Conservation (phyloP, 2,113 vertebrate species). For the Elaphurus davidianus region DNA sequence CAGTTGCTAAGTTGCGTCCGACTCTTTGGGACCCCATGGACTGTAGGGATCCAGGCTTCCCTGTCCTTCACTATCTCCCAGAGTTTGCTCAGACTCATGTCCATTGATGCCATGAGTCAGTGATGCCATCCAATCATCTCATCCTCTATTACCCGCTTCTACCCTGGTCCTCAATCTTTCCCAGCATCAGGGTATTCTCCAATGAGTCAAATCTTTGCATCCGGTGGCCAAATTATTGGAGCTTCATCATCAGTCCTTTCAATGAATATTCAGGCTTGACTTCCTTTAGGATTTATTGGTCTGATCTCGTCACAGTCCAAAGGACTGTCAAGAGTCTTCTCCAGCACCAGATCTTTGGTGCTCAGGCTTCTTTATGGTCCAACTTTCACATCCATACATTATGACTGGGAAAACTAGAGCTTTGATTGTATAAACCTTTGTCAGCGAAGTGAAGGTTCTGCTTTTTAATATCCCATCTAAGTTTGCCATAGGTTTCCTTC, state of each 20-base stretch:
- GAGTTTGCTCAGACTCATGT: background rate
- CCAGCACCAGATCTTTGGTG: background rate
- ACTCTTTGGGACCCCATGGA: background rate
- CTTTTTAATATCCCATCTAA: background rate
- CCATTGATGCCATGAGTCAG: background rate
- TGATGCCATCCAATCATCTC: background rate
- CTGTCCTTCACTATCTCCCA: background rate
- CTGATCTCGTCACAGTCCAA: background rate
- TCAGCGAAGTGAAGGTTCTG: background rate
- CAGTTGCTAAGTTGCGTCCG: background rate
- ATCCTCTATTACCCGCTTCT: background rate
- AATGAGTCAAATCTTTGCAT: background rate
- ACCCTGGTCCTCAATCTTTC: background rate
- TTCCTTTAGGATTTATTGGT: background rate
- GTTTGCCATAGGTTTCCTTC: background rate
- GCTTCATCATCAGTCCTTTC: background rate
- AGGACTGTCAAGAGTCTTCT: background rate
- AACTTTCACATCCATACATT: background rate
- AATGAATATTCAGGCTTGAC: background rate
- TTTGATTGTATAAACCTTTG: background rate
- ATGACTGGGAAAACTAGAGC: background rate
- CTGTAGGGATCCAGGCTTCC: background rate
- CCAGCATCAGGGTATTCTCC: background rate
- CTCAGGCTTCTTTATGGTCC: background rate
- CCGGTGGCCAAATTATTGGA: background rate